A percentile compares a stretch with the other conserved stretches of the same genome.
phyloP scores from a whole-genome alignment of 1,140 invertebrate species.

The Sycophaga agraensis region DNA sequence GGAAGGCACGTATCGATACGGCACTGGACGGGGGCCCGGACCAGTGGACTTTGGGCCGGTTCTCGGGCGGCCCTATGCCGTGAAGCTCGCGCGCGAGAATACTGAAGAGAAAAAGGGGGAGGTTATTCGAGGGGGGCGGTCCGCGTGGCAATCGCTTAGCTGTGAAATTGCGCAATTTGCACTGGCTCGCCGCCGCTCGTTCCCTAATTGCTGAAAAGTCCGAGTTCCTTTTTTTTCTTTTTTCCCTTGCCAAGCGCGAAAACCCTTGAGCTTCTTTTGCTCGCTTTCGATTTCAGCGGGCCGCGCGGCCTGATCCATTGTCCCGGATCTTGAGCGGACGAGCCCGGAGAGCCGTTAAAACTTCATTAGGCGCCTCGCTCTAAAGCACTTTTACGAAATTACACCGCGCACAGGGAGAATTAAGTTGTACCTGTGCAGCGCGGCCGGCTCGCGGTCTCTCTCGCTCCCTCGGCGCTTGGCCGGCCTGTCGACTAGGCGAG shows the following conservation, averaged over 20 bases:
- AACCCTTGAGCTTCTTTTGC: neutral
- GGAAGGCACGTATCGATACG: too few species aligned
- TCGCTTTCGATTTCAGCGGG: neutral
- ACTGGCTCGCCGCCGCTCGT: too few species aligned
- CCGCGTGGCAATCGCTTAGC: too few species aligned
- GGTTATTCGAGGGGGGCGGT: too few species aligned
- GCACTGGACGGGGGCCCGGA: too few species aligned
- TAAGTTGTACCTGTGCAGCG: constrained; percentile 27
- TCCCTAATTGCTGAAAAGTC: too few species aligned
- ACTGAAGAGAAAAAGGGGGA: too few species aligned
- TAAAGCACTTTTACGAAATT: constrained; percentile 34
- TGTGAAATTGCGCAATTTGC: too few species aligned
- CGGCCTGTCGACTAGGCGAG: constrained; percentile 10
- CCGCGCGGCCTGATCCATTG: constrained; percentile 19
- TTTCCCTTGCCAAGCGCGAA: too few species aligned
- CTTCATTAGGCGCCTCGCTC: constrained; percentile 31
- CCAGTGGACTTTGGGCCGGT: too few species aligned
- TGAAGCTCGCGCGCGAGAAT: too few species aligned
- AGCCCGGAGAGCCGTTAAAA: constrained; percentile 27
- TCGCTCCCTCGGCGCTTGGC: neutral
- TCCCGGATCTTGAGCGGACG: constrained; percentile 4
- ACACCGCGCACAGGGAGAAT: constrained; percentile 24
- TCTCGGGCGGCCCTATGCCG: too few species aligned
- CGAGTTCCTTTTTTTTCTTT: neutral
- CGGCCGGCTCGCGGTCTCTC: constrained; percentile 2